These are phyloP conservation scores for Epinephelus malabaricus DNA, from an alignment of 2,797 vertebrate genomes.

Conservation along the genomic window DNA sequence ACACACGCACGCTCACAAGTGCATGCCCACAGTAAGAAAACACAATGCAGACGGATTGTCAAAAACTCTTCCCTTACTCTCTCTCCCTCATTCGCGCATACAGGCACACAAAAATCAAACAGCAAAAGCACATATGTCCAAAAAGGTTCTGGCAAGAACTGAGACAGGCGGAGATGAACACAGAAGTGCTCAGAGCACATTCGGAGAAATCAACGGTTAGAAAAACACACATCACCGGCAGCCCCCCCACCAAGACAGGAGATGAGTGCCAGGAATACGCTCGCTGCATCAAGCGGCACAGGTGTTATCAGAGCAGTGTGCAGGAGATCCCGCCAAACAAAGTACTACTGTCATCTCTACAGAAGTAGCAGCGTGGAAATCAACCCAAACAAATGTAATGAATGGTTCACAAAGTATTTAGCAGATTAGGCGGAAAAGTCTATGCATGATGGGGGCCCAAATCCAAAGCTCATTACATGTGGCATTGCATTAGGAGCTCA, in stretches of 20 bases:
- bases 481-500: slow-evolving; percentile 61
- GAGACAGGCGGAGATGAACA: slow-evolving; percentile 59
- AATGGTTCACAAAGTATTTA: slow-evolving; percentile 75
- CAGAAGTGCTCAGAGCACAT: slow-evolving; percentile 51
- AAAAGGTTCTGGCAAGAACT: slow-evolving; percentile 59
- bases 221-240: slow-evolving; percentile 67
- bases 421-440: slow-evolving; percentile 70
- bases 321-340: slow-evolving; percentile 66
- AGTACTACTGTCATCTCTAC: slow-evolving; percentile 62
- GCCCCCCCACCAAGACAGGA: slow-evolving; percentile 59
- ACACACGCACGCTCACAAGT: slow-evolving; percentile 34
- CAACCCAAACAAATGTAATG: slow-evolving; percentile 74
- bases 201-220: slow-evolving; percentile 57
- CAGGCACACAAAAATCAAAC: slow-evolving; percentile 28
- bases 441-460: slow-evolving; percentile 59
- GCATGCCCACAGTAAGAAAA: slow-evolving; percentile 29
- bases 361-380: slow-evolving; percentile 60
- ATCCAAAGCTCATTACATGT: slow-evolving; percentile 79
- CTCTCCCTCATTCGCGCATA: not conserved
- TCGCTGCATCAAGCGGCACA: slow-evolving; percentile 74
- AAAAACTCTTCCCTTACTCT: slow-evolving; percentile 37
- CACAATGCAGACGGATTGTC: slow-evolving; percentile 52
- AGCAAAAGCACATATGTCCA: slow-evolving; percentile 63
- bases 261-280: slow-evolving; percentile 72
- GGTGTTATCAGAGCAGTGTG: slow-evolving; percentile 71